Percentiles rank a stretch among this genome's conserved stretches.
phyloP scores from a whole-genome alignment of 1,140 invertebrate genomes.

The Drosophila baimaii region DNA sequence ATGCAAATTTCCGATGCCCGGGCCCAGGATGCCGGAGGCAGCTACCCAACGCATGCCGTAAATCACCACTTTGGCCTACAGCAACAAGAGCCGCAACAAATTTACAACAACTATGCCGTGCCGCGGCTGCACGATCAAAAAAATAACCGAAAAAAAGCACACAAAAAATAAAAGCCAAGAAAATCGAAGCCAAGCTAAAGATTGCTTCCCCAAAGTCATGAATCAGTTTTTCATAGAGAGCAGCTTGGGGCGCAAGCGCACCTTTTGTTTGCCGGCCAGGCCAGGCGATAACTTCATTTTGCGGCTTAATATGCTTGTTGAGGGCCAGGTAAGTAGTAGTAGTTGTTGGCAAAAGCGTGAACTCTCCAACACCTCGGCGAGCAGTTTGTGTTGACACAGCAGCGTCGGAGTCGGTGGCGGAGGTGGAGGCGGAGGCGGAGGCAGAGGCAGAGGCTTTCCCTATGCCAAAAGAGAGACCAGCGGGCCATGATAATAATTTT shows the following conservation, averaged over 20 bases:
- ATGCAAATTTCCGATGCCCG: constrained; percentile 80
- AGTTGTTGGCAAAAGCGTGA: constrained; percentile 73
- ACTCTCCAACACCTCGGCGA: constrained; percentile 77
- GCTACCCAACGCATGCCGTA: constrained; percentile 74
- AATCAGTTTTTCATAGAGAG: constrained; percentile 79
- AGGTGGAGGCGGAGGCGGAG: constrained; percentile 15
- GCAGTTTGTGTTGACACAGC: constrained; percentile 75
- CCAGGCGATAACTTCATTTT: constrained; percentile 79
- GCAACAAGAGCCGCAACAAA: constrained; percentile 73
- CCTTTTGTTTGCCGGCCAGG: constrained; percentile 65
- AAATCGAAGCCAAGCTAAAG: constrained; percentile 26
- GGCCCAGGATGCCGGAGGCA: constrained; percentile 35
- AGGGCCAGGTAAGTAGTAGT: constrained; percentile 75
- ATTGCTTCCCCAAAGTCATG: constrained; percentile 66
- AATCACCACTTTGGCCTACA: constrained; percentile 71
- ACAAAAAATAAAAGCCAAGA: constrained; percentile 7
- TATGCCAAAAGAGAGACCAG: constrained; percentile 29
- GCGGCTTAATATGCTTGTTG: constrained; percentile 81
- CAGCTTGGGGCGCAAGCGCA: no score
- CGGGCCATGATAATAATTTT: constrained; percentile 79
- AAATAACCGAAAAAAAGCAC: constrained; percentile 5
- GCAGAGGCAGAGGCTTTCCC: constrained; percentile 50
- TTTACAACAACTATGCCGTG: constrained; percentile 82
- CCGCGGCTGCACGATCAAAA: constrained; percentile 71
- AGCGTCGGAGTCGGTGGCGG: neutral